Base-by-base conservation (phyloP, 1,140 invertebrate species). In the Scylla paramamosain region DNA sequence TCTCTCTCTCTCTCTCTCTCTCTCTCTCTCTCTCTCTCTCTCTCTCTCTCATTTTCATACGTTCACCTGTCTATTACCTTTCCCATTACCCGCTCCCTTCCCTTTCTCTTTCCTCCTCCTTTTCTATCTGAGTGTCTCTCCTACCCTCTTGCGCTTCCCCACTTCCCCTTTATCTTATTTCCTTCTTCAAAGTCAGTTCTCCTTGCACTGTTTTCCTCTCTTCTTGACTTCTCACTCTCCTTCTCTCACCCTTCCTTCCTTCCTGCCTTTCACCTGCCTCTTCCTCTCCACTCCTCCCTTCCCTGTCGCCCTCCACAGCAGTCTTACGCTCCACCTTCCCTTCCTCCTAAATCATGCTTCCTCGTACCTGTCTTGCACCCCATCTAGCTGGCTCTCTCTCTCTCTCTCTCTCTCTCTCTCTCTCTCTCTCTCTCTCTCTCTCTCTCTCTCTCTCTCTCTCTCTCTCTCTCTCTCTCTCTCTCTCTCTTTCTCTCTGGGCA, bases 1-100 rank as follows among this genome's bases (percentile, higher is more conserved):
- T 8, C 46, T 91, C 7, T 89, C 45, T 90, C 88, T 52, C 88
- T 90, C 88, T 45, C 32, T 90, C 0, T 48, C 88, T 91, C 89
- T 91, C 28, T 46, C 45, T 91, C 39, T 91, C 89, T 25, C 89
- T 91, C 89, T 48, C 32, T 12, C 32, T 90, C 32, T 90, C 46
- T 10, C 88, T 45, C 32, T 45, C 88, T 46, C 88, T 90, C 31
- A 0, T 14, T n/a, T 39, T 92, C 10, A 29, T 20, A n/a, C 52
- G 8, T 52, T n/a, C 89, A 29, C 89, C n/a, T n/a, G 14, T 48
- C 20, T 48, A 25, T 48, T 0, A 39, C 0, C 89, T 0, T 46
- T 14, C 89, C 0, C 89, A 0, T 46, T 25, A 45, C 1, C 25
- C n/a, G 28, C 16, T 45, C 0, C 88, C 12, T 48, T 10, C 46